Evolutionary conservation across 2,888 invertebrate species (phyloP).

Genomic region (Crossocerus cetratus): DNA sequence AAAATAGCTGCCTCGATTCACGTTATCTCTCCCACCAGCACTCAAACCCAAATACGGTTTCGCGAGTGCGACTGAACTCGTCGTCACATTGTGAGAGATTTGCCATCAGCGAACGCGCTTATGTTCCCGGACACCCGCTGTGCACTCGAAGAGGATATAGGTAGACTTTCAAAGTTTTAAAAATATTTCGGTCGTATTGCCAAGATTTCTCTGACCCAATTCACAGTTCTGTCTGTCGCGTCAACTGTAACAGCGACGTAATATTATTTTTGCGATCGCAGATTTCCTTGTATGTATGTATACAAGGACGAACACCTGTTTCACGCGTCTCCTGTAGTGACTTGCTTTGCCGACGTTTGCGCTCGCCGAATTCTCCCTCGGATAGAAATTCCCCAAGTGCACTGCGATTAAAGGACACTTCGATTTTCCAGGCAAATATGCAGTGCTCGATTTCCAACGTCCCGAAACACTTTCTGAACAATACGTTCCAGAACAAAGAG

Average conservation of each 20-base stretch:
- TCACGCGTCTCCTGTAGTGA: background rate
- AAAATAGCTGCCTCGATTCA: no score
- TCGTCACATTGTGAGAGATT: no score
- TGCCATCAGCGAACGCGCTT: no score
- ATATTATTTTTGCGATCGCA: background rate
- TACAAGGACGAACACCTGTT: background rate
- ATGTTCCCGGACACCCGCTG: no score
- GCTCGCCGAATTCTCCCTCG: no score
- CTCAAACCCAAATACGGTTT: no score
- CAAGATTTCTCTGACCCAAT: background rate
- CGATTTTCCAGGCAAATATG: background rate
- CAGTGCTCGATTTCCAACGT: constrained; percentile 6
- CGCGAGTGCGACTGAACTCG: no score
- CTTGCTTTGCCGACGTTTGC: background rate
- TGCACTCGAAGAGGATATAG: no score
- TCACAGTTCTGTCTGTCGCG: background rate
- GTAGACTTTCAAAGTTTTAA: background rate
- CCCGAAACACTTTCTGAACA: constrained; percentile 78
- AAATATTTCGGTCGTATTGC: background rate
- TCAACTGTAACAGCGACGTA: background rate
- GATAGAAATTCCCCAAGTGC: background rate
- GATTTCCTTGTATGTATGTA: background rate
- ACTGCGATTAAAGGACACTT: background rate
- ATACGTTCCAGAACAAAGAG: constrained; percentile 83
- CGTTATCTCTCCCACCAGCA: no score